A percentile compares a stretch with the other conserved stretches of the same genome.
Conservation (phyloP, 2,888 invertebrate genomes). For the Notodonta dromedarius region DNA sequence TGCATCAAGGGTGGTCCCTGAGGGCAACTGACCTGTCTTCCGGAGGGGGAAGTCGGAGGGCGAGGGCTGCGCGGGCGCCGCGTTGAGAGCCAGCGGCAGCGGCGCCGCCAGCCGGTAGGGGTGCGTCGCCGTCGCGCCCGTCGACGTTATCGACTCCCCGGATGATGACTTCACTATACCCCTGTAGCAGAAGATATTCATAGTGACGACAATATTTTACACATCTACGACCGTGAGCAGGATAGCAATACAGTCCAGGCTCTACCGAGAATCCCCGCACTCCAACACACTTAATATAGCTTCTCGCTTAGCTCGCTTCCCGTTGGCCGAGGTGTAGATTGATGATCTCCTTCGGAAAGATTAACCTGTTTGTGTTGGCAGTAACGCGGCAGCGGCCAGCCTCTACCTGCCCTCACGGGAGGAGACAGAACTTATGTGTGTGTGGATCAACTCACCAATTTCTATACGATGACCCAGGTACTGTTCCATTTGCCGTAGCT, state of each 20-base stretch:
- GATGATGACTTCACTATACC: constrained; percentile 87
- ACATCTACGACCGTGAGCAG: too few relatives aligned
- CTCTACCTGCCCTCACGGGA: neutral
- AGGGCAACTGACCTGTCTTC: constrained; percentile 92
- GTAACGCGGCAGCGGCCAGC: neutral
- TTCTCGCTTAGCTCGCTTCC: too few relatives aligned
- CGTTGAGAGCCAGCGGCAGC: constrained; percentile 68
- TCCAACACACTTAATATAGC: too few relatives aligned
- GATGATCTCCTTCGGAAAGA: too few relatives aligned
- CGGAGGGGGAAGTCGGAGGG: constrained; percentile 93
- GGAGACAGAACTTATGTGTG: neutral
- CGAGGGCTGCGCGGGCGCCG: constrained; percentile 65
- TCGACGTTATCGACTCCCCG: constrained; percentile 85
- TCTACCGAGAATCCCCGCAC: too few relatives aligned
- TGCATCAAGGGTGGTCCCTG: constrained; percentile 15
- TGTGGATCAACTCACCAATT: constrained; percentile 86
- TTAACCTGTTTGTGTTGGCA: too few relatives aligned
- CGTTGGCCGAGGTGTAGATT: too few relatives aligned
- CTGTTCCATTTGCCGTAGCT: constrained; percentile 89
- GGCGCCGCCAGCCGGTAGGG: constrained; percentile 88
- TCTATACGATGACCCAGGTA: constrained; percentile 88
- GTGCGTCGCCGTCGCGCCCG: constrained; percentile 84
- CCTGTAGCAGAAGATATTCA: constrained; percentile 54
- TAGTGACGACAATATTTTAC: too few relatives aligned
- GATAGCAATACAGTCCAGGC: too few relatives aligned